Evolutionary conservation across 1,140 invertebrate species (phyloP).

Genomic region (Orchesella cincta): DNA sequence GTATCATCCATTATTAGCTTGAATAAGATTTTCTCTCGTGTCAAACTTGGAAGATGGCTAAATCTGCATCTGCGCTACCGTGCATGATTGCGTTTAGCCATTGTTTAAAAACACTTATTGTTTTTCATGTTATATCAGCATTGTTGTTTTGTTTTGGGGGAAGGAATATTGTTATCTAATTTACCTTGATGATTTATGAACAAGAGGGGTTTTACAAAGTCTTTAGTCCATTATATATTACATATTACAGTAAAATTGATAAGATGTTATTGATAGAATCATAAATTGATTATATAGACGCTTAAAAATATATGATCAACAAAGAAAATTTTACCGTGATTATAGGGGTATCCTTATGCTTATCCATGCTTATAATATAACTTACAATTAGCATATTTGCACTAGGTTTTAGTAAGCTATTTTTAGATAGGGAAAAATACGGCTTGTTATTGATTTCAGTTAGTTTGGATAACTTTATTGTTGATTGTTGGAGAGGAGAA

Average conservation of each 20-base stretch:
- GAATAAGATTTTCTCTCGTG: too few relatives aligned
- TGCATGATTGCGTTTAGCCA: background rate
- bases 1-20: too few relatives aligned
- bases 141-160: background rate
- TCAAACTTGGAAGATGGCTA: too few relatives aligned
- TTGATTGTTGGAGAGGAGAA: too few relatives aligned
- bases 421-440: too few relatives aligned
- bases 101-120: background rate
- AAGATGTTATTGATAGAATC: background rate
- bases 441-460: too few relatives aligned
- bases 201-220: background rate
- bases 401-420: too few relatives aligned
- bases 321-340: background rate
- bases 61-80: too few relatives aligned
- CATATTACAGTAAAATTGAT: background rate
- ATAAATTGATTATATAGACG: background rate
- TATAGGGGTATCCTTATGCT: slow-evolving; percentile 21
- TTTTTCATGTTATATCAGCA: background rate
- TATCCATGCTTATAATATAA: background rate
- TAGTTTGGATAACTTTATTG: too few relatives aligned
- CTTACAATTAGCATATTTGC: too few relatives aligned
- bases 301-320: background rate
- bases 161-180: background rate
- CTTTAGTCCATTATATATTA: background rate
- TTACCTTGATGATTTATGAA: slow-evolving; percentile 23